Base-by-base conservation (phyloP, 2,888 invertebrate genomes). In the Erebia palarica region DNA sequence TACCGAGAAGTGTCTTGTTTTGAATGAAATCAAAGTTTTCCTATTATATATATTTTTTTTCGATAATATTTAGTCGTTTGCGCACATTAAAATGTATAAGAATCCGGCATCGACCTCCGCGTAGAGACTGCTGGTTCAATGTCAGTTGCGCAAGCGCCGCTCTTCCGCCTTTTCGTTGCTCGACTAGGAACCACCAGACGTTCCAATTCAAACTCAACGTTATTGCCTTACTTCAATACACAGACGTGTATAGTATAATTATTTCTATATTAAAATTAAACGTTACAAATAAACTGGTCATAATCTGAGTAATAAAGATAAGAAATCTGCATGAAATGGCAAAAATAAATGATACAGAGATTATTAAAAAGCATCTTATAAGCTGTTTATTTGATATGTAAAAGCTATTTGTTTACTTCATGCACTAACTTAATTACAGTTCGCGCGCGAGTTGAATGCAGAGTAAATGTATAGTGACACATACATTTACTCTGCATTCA, bases 141-240 rank as follows among this genome's bases (percentile, higher is more conserved):
- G 92, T 91, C 92, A 91, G 88, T 92, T 92, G 92, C 92, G 92
- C 90, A 92, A 93, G 87, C 90, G 88, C 83, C 84, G 79, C 82
- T 91, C 91, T 91, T 92, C 91, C 92, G 91, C 90, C 79, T 79
- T 79, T 78, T 73, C 73, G 70, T 79, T 78, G 80, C 81, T 63
- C 84, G 83, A 90, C 85, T 87, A 89, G 89, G 87, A 90, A 87
- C 87, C 78, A 76, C 66, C 79, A 76, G 71, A 78, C 72, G 76
- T 73, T 79, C 79, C 80, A 84, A 86, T 88, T 86, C 80, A 83
- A 87, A 90, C 84, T 79, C 82, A 86, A 87, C 85, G 84, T 80
- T 70, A 66, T 69, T 64, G 69, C 53, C 47, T 64, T 67, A 51
- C 66, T 47, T 49, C 21, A 63, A 27, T 3, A 55, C 8, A 64